A percentile compares a stretch with the other conserved stretches of the same genome.
phyloP scores from a whole-genome alignment of 92 coral and sea anemone species.

The Nematostella vectensis region DNA sequence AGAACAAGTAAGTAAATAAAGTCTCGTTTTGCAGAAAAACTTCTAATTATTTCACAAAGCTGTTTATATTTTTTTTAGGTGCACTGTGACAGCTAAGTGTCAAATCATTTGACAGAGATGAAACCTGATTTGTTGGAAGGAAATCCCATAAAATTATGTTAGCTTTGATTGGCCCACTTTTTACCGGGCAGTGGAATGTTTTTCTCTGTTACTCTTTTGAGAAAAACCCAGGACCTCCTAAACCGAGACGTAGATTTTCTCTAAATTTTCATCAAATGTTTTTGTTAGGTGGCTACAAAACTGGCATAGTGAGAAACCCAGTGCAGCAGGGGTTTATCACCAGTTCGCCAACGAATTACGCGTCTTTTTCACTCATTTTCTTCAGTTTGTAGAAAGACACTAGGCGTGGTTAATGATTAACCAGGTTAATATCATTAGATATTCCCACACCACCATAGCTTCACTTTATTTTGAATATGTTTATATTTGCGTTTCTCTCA shows the following conservation, averaged over 20 bases:
- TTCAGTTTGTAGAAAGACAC: background rate
- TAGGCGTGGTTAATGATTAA: slow-evolving; percentile 1
- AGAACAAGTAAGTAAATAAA: no score
- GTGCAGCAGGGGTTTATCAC: background rate
- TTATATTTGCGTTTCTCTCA: no score
- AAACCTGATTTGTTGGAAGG: no score
- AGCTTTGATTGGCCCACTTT: no score
- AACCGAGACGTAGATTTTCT: background rate
- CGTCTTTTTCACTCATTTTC: background rate
- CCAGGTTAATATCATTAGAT: background rate
- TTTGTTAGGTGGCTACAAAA: background rate
- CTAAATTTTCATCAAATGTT: background rate
- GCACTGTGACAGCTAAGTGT: no score
- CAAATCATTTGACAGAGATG: no score
- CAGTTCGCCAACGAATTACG: background rate
- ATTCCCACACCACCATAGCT: background rate
- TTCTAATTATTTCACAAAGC: no score
- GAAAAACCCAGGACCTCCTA: background rate
- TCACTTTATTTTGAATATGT: background rate
- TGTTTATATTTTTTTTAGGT: no score
- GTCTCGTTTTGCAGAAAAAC: no score
- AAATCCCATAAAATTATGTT: no score
- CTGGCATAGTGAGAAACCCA: background rate
- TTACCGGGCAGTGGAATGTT: no score
- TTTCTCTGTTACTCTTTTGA: no score